Base-by-base conservation (phyloP, 1,140 invertebrate species). In the Lerema accius region DNA sequence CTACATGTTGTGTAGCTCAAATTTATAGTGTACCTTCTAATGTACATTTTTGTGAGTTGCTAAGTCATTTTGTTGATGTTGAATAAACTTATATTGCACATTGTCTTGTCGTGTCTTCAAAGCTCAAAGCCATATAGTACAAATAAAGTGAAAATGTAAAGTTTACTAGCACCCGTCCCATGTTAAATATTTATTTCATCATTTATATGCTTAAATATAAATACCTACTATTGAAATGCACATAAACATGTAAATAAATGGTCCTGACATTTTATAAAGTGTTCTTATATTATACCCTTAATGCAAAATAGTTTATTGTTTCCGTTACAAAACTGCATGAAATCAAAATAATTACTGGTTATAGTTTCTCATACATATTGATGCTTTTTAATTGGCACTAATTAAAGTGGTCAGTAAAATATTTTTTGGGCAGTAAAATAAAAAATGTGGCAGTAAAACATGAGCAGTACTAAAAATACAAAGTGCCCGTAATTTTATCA, bases 111-210 rank as follows among this genome's bases (percentile, higher is more conserved):
- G 45, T 43, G 37, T 19, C 63, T 55, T 69, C 14, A 56, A 70
- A 56, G 68, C 68, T 70, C 48, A 64, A 73, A 66, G 55, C 64
- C 71, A 67, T 69, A 83, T 77, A 81, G 78, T 84, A 84, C 81
- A 84, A 84, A 81, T 65, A 51, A 63, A 73, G 50, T 67, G 51
- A 64, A 58, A 73, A 73, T 62, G 48, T 64, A 37, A 70, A 66
- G 50, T 65, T 69, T 56, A 73, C 63, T 76, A 72, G 75, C 69
- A 53, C 79, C 79, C 77, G 77, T 80, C 81, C 79, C 67, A 78
- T 59, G 65, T 74, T 65, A 61, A 62, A 73, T 76, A 76, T 68
- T 74, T 66, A 68, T 73, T 69, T 65, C 65, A 64, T 60, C 40
- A 73, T 62, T 60, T 68, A 55, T 69, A 68, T 55, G 51, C 51